These are phyloP conservation scores for Euspilapteryx auroguttella DNA, from an alignment of 2,888 invertebrate genomes.

Conservation along the genomic window DNA sequence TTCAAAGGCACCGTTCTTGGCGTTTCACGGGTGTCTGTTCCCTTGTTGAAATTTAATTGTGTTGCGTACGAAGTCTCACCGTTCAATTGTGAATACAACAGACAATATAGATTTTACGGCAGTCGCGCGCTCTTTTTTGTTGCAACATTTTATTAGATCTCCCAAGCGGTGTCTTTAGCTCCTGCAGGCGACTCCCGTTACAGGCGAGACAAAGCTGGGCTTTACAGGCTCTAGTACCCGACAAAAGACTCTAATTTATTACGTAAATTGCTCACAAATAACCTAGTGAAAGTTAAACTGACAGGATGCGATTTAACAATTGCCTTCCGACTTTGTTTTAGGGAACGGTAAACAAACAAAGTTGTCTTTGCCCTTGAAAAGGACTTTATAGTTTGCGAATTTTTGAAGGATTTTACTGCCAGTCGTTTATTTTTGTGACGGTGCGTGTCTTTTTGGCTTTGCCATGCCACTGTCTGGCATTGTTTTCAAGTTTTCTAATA, in stretches of 20 bases:
- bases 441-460: no score
- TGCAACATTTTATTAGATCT: slow-evolving; percentile 23
- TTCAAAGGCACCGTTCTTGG: slow-evolving; percentile 18
- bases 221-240: slow-evolving; percentile 3
- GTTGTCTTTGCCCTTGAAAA: no score
- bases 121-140: slow-evolving; percentile 37
- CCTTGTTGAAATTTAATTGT: slow-evolving; percentile 33
- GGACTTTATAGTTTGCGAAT: slow-evolving; percentile 40
- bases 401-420: slow-evolving; percentile 19
- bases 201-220: slow-evolving; percentile 20
- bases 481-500: no score
- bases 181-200: slow-evolving; percentile 38
- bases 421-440: slow-evolving; percentile 8
- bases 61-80: slow-evolving; percentile 22
- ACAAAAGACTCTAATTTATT: slow-evolving; percentile 43
- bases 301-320: slow-evolving; percentile 11
- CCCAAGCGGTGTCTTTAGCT: slow-evolving; percentile 19
- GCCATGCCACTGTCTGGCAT: no score
- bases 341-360: slow-evolving; percentile 43
- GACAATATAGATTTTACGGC: slow-evolving; percentile 22
- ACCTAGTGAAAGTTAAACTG: slow-evolving; percentile 47
- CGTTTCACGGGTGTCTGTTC: slow-evolving; percentile 31
- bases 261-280: slow-evolving; percentile 27
- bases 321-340: slow-evolving; percentile 23
- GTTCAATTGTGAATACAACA: slow-evolving; percentile 23